Evolutionary conservation across 2,797 vertebrate species (phyloP), one percentile per base, ranked within the genome.

Genomic region (Sparidentex hasta): DNA sequence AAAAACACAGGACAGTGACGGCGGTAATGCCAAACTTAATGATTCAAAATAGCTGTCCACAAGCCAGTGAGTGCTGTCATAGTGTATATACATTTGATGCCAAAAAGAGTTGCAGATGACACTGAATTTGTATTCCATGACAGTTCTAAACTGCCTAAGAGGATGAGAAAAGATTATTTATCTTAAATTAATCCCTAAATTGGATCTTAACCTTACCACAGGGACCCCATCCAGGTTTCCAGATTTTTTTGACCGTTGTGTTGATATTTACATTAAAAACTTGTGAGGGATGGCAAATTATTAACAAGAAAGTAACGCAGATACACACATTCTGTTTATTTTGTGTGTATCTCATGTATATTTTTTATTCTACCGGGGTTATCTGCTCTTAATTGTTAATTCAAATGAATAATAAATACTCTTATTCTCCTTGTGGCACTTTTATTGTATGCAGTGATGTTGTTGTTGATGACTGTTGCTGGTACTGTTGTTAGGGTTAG

Each of bases 401-500:
- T 73, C 23, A 62, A 64, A 33, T 8, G 20, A 73, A 65, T 13
- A 27, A 43, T 67, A 21, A 44, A 58, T 77, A 58, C 52, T 62
- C 73, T 12, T 6, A 21, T 29, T 54, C n/a, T 71, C 33, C 44
- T 59, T 67, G 63, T 62, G 66, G 47, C 44, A 16, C 23, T 61
- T 68, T 64, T 20, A 20, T 65, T n/a, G 46, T 27, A 25, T 41
- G 3, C 27, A 18, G 7, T 54, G 56, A 17, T 66, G 56, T 25
- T 65, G 66, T 63, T 84, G 67, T 48, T 77, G 77, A 18, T 54
- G 73, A 41, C 65, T 47, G 46, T 50, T 50, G 54, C 56, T 50
- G 41, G 48, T 46, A 2, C 54, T 50, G 44, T 44, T 54, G 70
- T 73, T 59, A 59, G 48, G 78, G 56, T 85, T 80, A 23, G n/a